phyloP scores from a whole-genome alignment of 2,113 vertebrate genomes.

The Vidua macroura region DNA sequence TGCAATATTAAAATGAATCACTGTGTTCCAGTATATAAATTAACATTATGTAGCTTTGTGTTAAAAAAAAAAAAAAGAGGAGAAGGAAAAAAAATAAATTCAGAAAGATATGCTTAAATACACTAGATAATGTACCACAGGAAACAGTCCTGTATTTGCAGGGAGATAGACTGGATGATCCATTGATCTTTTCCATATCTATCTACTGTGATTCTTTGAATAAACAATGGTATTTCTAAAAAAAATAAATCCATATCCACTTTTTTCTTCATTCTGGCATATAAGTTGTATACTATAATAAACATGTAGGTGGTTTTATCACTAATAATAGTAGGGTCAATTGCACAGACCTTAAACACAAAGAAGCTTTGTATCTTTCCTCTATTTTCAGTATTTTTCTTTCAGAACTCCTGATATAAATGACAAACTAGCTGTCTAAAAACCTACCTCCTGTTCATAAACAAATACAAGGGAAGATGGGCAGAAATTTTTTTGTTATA shows the following conservation, averaged over 20 bases:
- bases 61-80: not conserved
- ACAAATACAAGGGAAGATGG: conserved; percentile 19
- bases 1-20: conserved; percentile 35
- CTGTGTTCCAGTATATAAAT: conserved; percentile 55
- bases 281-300: not conserved
- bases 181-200: conserved; percentile 17
- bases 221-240: conserved; percentile 43
- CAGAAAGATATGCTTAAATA: conserved; percentile 40
- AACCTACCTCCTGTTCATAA: conserved; percentile 16
- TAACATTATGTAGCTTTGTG: conserved; percentile 26
- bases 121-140: not conserved
- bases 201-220: conserved; percentile 47
- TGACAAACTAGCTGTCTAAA: conserved; percentile 11
- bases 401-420: not conserved
- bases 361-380: not conserved
- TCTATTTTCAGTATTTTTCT: not conserved
- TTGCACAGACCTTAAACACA: not conserved
- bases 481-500: not conserved
- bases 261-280: conserved; percentile 35
- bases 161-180: conserved; percentile 46
- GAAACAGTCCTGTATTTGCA: not conserved
- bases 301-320: not conserved
- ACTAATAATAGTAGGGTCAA: not conserved
- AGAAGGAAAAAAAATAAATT: not conserved
- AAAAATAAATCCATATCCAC: not conserved